Evolutionary conservation across 2,888 invertebrate species (phyloP).

Genomic region (Epinotia bilunana): DNA sequence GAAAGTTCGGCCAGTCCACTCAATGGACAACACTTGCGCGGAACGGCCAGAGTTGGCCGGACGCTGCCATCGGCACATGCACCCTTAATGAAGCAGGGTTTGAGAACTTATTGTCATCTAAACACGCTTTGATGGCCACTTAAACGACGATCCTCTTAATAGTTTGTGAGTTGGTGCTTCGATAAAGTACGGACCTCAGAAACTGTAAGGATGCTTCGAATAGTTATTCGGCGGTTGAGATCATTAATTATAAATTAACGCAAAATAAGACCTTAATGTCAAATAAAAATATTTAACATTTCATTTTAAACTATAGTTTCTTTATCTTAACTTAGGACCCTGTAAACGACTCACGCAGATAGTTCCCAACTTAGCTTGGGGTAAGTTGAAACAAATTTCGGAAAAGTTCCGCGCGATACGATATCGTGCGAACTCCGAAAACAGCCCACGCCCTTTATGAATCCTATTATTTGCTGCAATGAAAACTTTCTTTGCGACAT

Average conservation of each 20-base stretch:
- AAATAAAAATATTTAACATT: too few species aligned
- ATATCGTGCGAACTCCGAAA: conserved; percentile 57
- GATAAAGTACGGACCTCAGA: conserved; percentile 62
- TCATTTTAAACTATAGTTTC: background rate
- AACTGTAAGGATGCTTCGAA: conserved; percentile 42
- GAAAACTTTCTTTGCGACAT: conserved; percentile 65
- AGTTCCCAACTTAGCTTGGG: conserved; percentile 1
- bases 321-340: background rate
- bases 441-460: conserved; percentile 68
- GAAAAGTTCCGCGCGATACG: conserved; percentile 55
- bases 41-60: conserved; percentile 73
- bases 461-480: conserved; percentile 73
- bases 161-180: conserved; percentile 70
- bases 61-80: conserved; percentile 71
- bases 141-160: conserved; percentile 71
- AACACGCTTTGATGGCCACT: conserved; percentile 79
- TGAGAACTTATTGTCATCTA: conserved; percentile 75
- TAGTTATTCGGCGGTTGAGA: background rate
- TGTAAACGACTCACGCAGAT: conserved; percentile 18
- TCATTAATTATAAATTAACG: background rate
- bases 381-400: conserved; percentile 55
- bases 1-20: conserved; percentile 74
- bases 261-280: too few species aligned
- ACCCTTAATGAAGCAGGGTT: conserved; percentile 77
- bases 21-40: conserved; percentile 76